Base-by-base conservation (phyloP, 1,140 invertebrate species). In the Aphelinus atriplicis region DNA sequence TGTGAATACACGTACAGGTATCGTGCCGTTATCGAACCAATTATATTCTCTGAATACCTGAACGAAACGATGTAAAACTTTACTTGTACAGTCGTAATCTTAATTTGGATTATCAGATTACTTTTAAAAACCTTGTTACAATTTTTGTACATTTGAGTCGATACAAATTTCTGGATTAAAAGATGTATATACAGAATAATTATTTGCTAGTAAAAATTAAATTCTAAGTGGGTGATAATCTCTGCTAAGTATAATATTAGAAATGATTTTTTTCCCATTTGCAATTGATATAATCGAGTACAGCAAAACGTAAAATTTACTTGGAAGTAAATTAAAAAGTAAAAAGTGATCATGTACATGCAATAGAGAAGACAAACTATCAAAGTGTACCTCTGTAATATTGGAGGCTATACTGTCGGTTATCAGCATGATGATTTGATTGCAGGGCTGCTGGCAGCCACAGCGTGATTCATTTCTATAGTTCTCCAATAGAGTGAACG, bases 381-480 rank as follows among this genome's bases (percentile, higher is more conserved):
- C 1, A 26, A 58, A 45, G 26, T 42, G 64, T 56, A 87, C 87
- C 78, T 94, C 93, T 48, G 96, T 96, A 64, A 95, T 92, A 83
- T 96, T 97, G 65, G 94, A 93, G 1, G 96, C 93, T n/a, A 98
- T 94, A 50, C 97, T 97, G 88, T 99, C 98, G 1, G 98, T 99
- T 61, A 99, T 93, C n/a, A 99, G 86, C 97, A 99, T 99, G 60
- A 99, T 98, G 6, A 97, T 93, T 88, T 99, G 97, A 88, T 99
- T 99, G 82, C 98, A 99, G 7, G 91, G 90, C 72, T 90, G 90
- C 7, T 89, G 87, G 1, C 84, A 80, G 75, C 82, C 80, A 71
- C 93, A 94, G 61, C 89, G 90, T 2, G 90, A 85, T 9, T 79
- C 84, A 4, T 88, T 83, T 63, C 92, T 86, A 73, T 92, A 93